These are phyloP conservation scores for Pseudomyrmex flavicornis DNA, from an alignment of 1,140 invertebrate genomes.

Conservation along the genomic window DNA sequence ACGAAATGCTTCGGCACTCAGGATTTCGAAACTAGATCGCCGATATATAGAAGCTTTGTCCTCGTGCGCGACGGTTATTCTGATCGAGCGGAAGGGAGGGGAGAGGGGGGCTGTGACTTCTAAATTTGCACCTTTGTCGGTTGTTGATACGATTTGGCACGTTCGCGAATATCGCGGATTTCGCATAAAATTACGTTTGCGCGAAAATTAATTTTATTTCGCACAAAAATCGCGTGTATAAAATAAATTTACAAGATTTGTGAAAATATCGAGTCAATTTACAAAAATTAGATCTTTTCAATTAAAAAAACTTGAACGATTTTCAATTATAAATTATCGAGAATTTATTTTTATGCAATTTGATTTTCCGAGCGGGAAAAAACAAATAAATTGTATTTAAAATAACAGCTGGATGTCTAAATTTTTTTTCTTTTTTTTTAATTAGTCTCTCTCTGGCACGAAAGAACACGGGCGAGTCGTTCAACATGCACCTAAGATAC, in stretches of 20 bases:
- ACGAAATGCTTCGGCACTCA: conserved; percentile 19
- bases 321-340: background rate
- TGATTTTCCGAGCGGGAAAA: background rate
- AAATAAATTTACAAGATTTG: conserved; percentile 6
- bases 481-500: conserved; percentile 61
- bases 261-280: background rate
- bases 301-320: background rate
- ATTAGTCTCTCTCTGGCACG: conserved; percentile 12
- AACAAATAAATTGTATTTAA: background rate
- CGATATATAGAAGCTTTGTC: conserved; percentile 35
- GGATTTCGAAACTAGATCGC: conserved; percentile 55
- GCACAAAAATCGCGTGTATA: no score
- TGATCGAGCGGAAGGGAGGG: background rate
- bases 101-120: background rate
- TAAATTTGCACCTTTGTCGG: conserved; percentile 8
- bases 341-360: background rate
- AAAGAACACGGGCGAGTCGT: conserved; percentile 3
- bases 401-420: conserved; percentile 1
- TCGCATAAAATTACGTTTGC: background rate
- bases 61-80: conserved; percentile 57
- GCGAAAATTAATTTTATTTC: background rate
- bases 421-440: background rate
- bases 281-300: background rate
- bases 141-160: background rate
- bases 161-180: background rate